phyloP scores from a whole-genome alignment of 2,888 invertebrate species.

The Rhingia campestris region DNA sequence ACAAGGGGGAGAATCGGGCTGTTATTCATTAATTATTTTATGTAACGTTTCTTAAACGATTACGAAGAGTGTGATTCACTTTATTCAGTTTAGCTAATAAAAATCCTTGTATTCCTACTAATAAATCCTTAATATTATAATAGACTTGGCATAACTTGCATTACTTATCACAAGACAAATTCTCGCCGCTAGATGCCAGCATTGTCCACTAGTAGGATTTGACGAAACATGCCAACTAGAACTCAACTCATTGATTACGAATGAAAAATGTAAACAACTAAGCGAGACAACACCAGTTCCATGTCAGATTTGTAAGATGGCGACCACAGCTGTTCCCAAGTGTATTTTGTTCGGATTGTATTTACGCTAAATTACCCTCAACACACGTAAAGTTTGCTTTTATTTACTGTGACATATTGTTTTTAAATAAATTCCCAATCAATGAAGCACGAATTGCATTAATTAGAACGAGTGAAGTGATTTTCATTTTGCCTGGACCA shows the following conservation, averaged over 20 bases:
- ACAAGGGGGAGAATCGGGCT: too few relatives aligned
- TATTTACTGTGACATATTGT: slow-evolving; percentile 23
- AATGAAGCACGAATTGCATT: background rate
- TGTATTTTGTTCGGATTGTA: slow-evolving; percentile 75
- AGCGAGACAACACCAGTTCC: slow-evolving; percentile 69
- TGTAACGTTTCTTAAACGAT: too few relatives aligned
- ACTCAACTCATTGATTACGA: slow-evolving; percentile 49
- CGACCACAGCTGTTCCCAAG: slow-evolving; percentile 77
- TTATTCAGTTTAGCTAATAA: too few relatives aligned
- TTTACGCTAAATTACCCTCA: slow-evolving; percentile 75
- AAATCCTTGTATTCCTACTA: too few relatives aligned
- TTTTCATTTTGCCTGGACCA: background rate
- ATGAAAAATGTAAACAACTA: slow-evolving; percentile 73
- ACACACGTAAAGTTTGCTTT: slow-evolving; percentile 75
- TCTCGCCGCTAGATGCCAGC: slow-evolving; percentile 26
- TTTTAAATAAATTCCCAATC: slow-evolving; percentile 6
- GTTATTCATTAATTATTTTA: too few relatives aligned
- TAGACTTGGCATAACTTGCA: slow-evolving; percentile 29
- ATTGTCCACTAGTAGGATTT: background rate
- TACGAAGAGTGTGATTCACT: too few relatives aligned
- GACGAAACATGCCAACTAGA: slow-evolving; percentile 8
- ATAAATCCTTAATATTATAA: too few relatives aligned
- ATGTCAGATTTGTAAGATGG: slow-evolving; percentile 77
- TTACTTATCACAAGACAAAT: background rate
- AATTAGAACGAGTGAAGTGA: slow-evolving; percentile 2